These are phyloP conservation scores for Oophaga sylvatica DNA, from an alignment of 2,797 vertebrate genomes.

Conservation along the genomic window DNA sequence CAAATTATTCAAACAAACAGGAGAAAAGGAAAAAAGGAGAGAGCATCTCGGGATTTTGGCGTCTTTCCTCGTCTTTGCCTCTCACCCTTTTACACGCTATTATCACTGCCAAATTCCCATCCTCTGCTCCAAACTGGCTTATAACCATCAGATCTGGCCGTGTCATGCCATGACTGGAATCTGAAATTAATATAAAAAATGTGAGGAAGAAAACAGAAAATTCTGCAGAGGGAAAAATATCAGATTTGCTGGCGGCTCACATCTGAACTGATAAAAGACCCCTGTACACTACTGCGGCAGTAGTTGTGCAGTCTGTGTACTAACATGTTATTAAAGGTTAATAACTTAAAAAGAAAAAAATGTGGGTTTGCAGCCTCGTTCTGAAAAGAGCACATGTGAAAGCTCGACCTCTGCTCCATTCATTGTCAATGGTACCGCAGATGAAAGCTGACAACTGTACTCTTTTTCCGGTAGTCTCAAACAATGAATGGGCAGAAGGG, in stretches of 20 bases:
- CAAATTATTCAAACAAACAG: slow-evolving; percentile 37
- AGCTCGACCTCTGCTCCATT: too few relatives aligned
- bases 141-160: slow-evolving; percentile 23
- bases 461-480: too few relatives aligned
- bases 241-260: not conserved
- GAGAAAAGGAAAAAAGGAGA: not conserved
- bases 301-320: too few relatives aligned
- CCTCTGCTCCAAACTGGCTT: slow-evolving; percentile 20
- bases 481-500: too few relatives aligned
- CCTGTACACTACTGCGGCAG: too few relatives aligned
- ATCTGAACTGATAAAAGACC: not conserved
- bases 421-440: too few relatives aligned
- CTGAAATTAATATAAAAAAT: slow-evolving; percentile 15
- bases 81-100: slow-evolving; percentile 3
- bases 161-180: slow-evolving; percentile 28
- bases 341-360: too few relatives aligned
- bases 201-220: not conserved
- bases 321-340: too few relatives aligned
- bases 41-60: slow-evolving; percentile 28
- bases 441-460: too few relatives aligned
- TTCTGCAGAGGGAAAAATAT: not conserved
- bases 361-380: too few relatives aligned
- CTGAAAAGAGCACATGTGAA: too few relatives aligned
- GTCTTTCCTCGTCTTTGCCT: not conserved
- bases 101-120: slow-evolving; percentile 50